phyloP scores from a whole-genome alignment of 2,888 invertebrate species.

The Autographa gamma region DNA sequence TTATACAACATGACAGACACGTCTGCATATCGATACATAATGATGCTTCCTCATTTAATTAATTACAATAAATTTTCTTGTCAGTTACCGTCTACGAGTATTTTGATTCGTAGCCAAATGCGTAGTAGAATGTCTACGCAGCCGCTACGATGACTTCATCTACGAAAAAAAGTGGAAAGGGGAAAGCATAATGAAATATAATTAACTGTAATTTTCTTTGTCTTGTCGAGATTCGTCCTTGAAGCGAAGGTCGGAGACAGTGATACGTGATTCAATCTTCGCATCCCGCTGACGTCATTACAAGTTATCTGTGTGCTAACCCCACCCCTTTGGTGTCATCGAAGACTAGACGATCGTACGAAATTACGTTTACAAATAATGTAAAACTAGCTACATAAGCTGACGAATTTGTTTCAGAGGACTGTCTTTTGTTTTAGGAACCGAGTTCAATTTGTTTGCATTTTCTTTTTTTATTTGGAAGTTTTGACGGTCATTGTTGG shows the following conservation, averaged over 20 bases:
- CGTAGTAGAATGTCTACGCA: slow-evolving; percentile 14
- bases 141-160: background rate
- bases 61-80: background rate
- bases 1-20: slow-evolving; percentile 24
- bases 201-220: slow-evolving; percentile 4
- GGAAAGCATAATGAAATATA: background rate
- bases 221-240: slow-evolving; percentile 24
- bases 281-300: slow-evolving; percentile 37
- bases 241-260: slow-evolving; percentile 18
- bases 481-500: slow-evolving; percentile 13
- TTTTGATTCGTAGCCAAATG: slow-evolving; percentile 4
- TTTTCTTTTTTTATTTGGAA: background rate
- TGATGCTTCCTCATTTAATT: background rate
- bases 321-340: slow-evolving; percentile 17
- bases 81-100: background rate
- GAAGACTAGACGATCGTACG: slow-evolving; percentile 7
- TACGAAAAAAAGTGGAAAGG: background rate
- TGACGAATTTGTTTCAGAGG: slow-evolving; percentile 11
- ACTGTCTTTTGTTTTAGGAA: slow-evolving; percentile 21
- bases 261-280: slow-evolving; percentile 24
- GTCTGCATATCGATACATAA: slow-evolving; percentile 22
- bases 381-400: slow-evolving; percentile 9
- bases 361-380: slow-evolving; percentile 28
- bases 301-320: slow-evolving; percentile 23
- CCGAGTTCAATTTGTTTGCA: slow-evolving; percentile 20